Percentiles rank a stretch among this genome's conserved stretches.
These are phyloP conservation scores for Myiothlypis chrysogaster DNA, from an alignment of 2,797 vertebrate genomes.

Conservation along the genomic window DNA sequence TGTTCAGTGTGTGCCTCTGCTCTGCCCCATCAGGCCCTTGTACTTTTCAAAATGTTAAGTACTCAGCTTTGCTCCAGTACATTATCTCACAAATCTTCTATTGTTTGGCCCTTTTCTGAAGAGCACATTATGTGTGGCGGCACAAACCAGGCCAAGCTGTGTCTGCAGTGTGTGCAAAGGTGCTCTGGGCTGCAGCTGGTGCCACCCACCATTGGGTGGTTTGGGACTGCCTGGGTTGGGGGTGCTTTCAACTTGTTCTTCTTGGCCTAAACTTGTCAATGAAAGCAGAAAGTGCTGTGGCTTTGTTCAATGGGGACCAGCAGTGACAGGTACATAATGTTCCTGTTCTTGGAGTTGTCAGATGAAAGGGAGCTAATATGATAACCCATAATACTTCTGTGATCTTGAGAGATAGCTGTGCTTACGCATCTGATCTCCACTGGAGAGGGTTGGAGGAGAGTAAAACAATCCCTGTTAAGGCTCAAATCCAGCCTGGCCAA, in stretches of 20 bases:
- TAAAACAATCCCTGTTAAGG: not conserved
- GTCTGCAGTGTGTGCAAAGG: not conserved
- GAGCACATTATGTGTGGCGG: not conserved
- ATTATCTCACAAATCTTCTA: slow-evolving; percentile 26
- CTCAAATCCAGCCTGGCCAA: not conserved
- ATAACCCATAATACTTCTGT: not conserved
- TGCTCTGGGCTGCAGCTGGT: not conserved
- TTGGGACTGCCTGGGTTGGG: not conserved
- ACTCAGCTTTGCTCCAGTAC: slow-evolving; percentile 5
- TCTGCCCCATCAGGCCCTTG: not conserved
- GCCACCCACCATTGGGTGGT: not conserved
- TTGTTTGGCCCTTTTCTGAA: slow-evolving; percentile 29
- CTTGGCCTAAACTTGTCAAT: not conserved
- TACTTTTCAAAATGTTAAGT: slow-evolving; percentile 38
- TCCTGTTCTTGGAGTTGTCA: not conserved
- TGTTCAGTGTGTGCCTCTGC: slow-evolving; percentile 31
- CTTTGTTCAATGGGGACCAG: not conserved
- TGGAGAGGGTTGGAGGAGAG: not conserved
- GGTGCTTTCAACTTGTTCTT: not conserved
- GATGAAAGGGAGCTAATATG: not conserved
- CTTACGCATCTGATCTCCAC: not conserved
- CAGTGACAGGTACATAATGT: not conserved
- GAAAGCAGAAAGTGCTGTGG: not conserved
- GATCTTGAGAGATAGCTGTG: not conserved
- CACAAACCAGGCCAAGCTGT: rapidly evolving